These are phyloP conservation scores for Myopa tessellatipennis DNA, from an alignment of 2,888 invertebrate species.

Conservation along the genomic window DNA sequence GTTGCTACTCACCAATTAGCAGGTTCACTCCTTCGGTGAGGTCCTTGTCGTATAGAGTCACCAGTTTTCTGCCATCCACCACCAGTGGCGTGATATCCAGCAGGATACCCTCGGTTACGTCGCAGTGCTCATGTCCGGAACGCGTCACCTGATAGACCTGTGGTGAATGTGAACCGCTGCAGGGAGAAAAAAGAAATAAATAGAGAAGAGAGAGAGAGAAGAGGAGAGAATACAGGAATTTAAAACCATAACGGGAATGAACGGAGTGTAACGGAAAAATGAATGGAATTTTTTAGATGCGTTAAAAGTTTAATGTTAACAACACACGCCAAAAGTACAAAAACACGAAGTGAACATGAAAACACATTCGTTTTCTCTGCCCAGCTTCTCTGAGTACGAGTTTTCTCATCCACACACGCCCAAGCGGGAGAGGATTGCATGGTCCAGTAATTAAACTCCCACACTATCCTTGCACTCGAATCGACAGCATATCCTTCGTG, in stretches of 20 bases:
- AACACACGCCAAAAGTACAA: background rate
- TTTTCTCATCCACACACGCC: background rate
- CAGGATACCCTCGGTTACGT: constrained; percentile 77
- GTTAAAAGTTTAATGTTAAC: background rate
- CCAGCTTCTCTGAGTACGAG: background rate
- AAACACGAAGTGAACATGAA: background rate
- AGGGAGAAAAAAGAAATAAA: background rate
- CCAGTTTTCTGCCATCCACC: constrained; percentile 75
- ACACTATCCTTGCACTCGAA: background rate
- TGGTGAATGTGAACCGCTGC: constrained; percentile 71
- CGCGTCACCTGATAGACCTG: constrained; percentile 79
- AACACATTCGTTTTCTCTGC: background rate
- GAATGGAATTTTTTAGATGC: background rate
- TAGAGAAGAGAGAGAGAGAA: background rate
- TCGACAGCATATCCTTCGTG: constrained; percentile 4
- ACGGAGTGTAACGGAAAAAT: background rate
- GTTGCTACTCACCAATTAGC: constrained; percentile 73
- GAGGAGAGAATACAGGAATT: too few relatives aligned
- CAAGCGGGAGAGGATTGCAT: too few relatives aligned
- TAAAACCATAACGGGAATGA: background rate
- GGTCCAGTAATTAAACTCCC: background rate
- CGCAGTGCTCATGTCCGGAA: constrained; percentile 78
- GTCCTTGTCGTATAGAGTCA: constrained; percentile 80
- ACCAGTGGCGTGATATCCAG: constrained; percentile 78
- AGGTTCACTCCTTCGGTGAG: constrained; percentile 79